phyloP scores from a whole-genome alignment of 2,113 vertebrate genomes.

The Poecilia latipinna region DNA sequence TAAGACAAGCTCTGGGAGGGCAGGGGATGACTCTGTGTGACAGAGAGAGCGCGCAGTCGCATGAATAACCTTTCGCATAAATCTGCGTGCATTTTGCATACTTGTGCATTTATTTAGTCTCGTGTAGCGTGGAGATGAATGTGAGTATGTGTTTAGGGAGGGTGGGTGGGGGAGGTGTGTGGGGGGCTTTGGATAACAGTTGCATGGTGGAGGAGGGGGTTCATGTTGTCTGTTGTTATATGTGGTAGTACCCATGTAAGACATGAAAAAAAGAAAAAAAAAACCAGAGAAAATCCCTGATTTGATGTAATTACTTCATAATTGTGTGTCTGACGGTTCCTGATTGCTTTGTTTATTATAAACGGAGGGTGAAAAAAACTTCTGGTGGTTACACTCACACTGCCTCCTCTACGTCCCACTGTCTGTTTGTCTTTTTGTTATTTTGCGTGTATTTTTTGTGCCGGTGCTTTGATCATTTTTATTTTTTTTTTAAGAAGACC shows the following conservation, averaged over 20 bases:
- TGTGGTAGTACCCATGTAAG: slow-evolving; percentile 48
- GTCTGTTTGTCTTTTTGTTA: slow-evolving; percentile 33
- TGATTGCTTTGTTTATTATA: slow-evolving; percentile 76
- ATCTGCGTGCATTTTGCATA: slow-evolving; percentile 33
- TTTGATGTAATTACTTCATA: slow-evolving; percentile 76
- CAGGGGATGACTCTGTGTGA: slow-evolving; percentile 33
- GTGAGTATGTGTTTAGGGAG: slow-evolving; percentile 28
- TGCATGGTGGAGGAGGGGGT: slow-evolving; percentile 11
- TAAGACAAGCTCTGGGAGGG: slow-evolving; percentile 65
- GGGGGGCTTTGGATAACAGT: slow-evolving; percentile 9
- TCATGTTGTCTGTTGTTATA: slow-evolving; percentile 44
- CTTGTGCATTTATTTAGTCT: slow-evolving; percentile 24
- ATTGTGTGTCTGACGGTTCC: slow-evolving; percentile 67
- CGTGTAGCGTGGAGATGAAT: slow-evolving; percentile 28
- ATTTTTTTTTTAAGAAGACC: no score
- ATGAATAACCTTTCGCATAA: slow-evolving; percentile 57
- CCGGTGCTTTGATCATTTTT: slow-evolving; percentile 3
- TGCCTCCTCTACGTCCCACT: no score
- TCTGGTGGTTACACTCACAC: slow-evolving; percentile 30
- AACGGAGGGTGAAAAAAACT: slow-evolving; percentile 54
- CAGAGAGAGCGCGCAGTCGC: slow-evolving; percentile 30
- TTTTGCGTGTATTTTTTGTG: slow-evolving; percentile 4
- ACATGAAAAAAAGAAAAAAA: slow-evolving; percentile 46
- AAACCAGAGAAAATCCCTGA: slow-evolving; percentile 66
- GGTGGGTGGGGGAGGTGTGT: not conserved